phyloP scores from a whole-genome alignment of 2,888 invertebrate species.

The Allophyes oxyacanthae region DNA sequence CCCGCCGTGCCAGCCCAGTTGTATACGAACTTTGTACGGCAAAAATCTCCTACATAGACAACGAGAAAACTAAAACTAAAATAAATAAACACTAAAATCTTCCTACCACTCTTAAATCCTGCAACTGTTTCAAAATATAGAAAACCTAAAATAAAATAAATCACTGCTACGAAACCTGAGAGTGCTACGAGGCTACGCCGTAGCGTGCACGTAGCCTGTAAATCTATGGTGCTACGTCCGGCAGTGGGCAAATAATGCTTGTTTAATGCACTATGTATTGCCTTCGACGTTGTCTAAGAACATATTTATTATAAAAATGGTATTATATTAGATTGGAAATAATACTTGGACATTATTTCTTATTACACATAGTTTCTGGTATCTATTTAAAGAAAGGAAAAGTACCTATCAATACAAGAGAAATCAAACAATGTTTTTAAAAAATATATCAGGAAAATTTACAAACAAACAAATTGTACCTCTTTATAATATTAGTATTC shows the following conservation, averaged over 20 bases:
- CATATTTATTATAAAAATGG: slow-evolving; percentile 22
- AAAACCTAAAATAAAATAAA: slow-evolving; percentile 46
- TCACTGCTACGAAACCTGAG: slow-evolving; percentile 36
- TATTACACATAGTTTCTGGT: neutral
- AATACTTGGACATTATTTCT: neutral
- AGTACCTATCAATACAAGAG: too few relatives aligned
- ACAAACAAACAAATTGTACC: too few relatives aligned
- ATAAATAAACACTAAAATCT: slow-evolving; percentile 25
- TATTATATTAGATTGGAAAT: slow-evolving; percentile 6
- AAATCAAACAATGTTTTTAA: too few relatives aligned
- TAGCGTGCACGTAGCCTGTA: slow-evolving; percentile 59
- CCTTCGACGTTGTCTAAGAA: slow-evolving; percentile 20
- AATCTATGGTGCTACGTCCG: slow-evolving; percentile 51
- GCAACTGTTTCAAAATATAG: slow-evolving; percentile 43
- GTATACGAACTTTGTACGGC: neutral
- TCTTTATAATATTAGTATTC: too few relatives aligned
- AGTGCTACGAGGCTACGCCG: slow-evolving; percentile 45
- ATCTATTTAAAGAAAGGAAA: too few relatives aligned
- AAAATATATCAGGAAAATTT: too few relatives aligned
- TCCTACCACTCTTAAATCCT: slow-evolving; percentile 7
- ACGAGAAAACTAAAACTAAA: slow-evolving; percentile 9
- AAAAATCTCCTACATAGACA: slow-evolving; percentile 16
- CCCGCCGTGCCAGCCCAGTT: too few relatives aligned
- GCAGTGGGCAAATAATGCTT: slow-evolving; percentile 44
- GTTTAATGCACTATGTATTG: slow-evolving; percentile 41